A percentile compares a stretch with the other conserved stretches of the same genome.
phyloP scores from a whole-genome alignment of 1,140 invertebrate genomes.

The Leptopilina boulardi region DNA sequence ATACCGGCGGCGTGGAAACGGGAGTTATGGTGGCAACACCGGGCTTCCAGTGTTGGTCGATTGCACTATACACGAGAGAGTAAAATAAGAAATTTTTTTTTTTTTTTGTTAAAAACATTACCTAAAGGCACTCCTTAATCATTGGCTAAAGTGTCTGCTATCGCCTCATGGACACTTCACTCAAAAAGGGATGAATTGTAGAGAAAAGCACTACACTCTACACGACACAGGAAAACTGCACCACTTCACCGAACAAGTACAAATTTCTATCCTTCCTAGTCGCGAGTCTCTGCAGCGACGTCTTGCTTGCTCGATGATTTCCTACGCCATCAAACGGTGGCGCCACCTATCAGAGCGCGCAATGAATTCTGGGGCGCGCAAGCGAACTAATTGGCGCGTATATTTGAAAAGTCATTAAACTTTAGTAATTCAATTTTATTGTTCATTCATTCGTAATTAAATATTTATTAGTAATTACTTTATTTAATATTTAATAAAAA shows the following conservation, averaged over 20 bases:
- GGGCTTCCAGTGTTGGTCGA: background rate
- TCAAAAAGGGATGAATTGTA: constrained; percentile 51
- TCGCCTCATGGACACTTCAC: constrained; percentile 64
- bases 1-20: constrained; percentile 49
- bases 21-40: constrained; percentile 35
- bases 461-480: too few species aligned
- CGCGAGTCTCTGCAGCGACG: constrained; percentile 61
- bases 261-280: constrained; percentile 58
- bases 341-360: constrained; percentile 35
- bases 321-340: constrained; percentile 36
- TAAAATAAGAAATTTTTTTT: background rate
- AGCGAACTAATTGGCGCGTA: background rate
- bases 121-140: constrained; percentile 68
- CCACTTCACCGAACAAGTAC: constrained; percentile 66
- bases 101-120: constrained; percentile 45
- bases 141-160: constrained; percentile 55
- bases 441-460: background rate
- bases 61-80: background rate
- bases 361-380: background rate
- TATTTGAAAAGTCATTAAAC: background rate
- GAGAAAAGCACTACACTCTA: constrained; percentile 68
- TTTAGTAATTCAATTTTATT: background rate
- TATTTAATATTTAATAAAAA: background rate
- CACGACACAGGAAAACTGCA: constrained; percentile 66
- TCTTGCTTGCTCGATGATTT: constrained; percentile 44